Evolutionary conservation across 2,113 vertebrate species (phyloP).

Genomic region (Megalops atlanticus): DNA sequence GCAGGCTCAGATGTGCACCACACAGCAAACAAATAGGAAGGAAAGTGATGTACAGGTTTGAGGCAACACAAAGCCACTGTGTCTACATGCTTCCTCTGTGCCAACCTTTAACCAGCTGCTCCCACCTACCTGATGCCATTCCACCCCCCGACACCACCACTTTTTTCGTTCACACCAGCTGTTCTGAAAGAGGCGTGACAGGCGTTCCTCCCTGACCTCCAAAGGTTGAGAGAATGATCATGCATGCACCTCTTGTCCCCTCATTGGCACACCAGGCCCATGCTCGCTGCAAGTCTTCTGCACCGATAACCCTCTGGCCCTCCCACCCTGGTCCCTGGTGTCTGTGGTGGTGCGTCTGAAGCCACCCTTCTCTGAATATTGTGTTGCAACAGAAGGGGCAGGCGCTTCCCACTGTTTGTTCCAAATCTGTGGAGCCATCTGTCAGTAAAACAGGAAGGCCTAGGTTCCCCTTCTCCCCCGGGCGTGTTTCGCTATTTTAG

Average conservation of each 20-base stretch:
- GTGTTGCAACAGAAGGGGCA: slow-evolving; percentile 65
- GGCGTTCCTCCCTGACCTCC: slow-evolving; percentile 29
- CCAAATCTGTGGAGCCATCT: slow-evolving; percentile 79
- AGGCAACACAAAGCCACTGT: neutral
- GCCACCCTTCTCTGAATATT: slow-evolving; percentile 55
- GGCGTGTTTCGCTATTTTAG: slow-evolving; percentile 75
- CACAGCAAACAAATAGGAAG: too few species aligned
- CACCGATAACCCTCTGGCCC: slow-evolving; percentile 57
- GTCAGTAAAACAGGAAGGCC: slow-evolving; percentile 87
- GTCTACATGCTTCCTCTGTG: neutral
- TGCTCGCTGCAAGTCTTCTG: slow-evolving; percentile 61
- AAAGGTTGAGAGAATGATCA: slow-evolving; percentile 43
- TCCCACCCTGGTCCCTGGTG: slow-evolving; percentile 49
- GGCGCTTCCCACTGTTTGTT: slow-evolving; percentile 77
- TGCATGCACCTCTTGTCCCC: slow-evolving; percentile 11
- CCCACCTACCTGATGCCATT: slow-evolving; percentile 38
- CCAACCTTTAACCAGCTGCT: too few species aligned
- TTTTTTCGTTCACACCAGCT: slow-evolving; percentile 61
- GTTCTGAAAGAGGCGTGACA: slow-evolving; percentile 54
- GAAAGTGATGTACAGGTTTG: too few species aligned
- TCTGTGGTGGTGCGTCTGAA: slow-evolving; percentile 54
- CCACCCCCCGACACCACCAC: slow-evolving; percentile 44
- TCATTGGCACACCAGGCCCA: slow-evolving; percentile 45
- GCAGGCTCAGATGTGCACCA: too few species aligned
- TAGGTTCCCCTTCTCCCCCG: slow-evolving; percentile 80